A percentile compares a stretch with the other conserved stretches of the same genome.
phyloP scores from a whole-genome alignment of 2,888 invertebrate genomes.

The Cantharis rufa region DNA sequence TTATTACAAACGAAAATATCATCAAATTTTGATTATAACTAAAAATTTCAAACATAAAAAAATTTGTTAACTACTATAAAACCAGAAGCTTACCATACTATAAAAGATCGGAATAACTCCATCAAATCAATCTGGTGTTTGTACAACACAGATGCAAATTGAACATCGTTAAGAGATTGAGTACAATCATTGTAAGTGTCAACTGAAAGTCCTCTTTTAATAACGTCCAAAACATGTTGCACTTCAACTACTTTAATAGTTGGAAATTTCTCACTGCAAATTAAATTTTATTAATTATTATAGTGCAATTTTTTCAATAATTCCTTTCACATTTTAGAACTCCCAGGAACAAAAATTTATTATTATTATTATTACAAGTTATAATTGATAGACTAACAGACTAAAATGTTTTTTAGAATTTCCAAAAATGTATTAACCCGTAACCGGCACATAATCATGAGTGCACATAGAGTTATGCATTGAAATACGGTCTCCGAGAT shows the following conservation, averaged over 20 bases:
- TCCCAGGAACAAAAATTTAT: neutral
- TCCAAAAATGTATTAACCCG: too few relatives aligned
- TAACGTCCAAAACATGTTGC: conserved; percentile 17
- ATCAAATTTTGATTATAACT: conserved; percentile 33
- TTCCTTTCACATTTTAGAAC: neutral
- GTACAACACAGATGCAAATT: conserved; percentile 9
- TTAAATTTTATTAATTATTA: neutral
- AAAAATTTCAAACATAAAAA: conserved; percentile 11
- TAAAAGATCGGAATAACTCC: conserved; percentile 31
- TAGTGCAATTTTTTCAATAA: neutral
- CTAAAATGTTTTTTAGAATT: too few relatives aligned
- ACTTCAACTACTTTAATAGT: conserved; percentile 20
- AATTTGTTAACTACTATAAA: neutral
- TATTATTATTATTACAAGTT: too few relatives aligned
- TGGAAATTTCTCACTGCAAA: conserved; percentile 28
- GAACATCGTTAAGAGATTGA: neutral
- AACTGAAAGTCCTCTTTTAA: conserved; percentile 27
- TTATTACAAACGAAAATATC: conserved; percentile 29
- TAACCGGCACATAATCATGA: too few relatives aligned
- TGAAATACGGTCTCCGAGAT: too few relatives aligned
- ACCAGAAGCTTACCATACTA: conserved; percentile 26
- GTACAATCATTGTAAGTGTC: neutral
- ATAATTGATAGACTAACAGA: too few relatives aligned
- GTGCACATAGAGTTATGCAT: too few relatives aligned
- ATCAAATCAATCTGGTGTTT: conserved; percentile 30